Evolutionary conservation across 2,797 vertebrate species (phyloP), one percentile per base, ranked within the genome.

Genomic region (Hypotaenidia okinawae): DNA sequence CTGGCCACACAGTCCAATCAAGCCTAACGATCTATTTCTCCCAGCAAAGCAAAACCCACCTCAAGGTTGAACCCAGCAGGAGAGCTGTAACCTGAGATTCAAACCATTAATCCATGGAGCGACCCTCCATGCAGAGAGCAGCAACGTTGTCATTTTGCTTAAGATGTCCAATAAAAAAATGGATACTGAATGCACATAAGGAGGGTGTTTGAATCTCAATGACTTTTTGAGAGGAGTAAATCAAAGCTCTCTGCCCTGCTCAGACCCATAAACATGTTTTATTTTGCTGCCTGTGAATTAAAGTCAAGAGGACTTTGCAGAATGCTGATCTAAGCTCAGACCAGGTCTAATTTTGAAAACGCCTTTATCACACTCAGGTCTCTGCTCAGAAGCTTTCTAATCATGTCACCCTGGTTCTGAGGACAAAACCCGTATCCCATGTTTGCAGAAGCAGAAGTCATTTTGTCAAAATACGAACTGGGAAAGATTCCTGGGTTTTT

Each of bases 251-350:
- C 52, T 92, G 78, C 62, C 72, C 66, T 87, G 96, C 86, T 83
- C 81, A 78, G 84, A 22, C 75, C 76, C 76, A 93, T 81, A 93
- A 87, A 94, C 75, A 94, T 72, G 72, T 32, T 92, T 95, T 95
- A 96, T 93, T 96, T 95, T 87, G 90, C 84, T 92, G 72, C 19
- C 61, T 24, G 70, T 93, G 90, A 94, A 82, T 83, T 95, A 61
- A 92, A 90, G 86, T 67, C 11, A 0, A 90, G 82, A 84, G 68
- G 90, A 70, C 72, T 92, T 33, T 75, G 89, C 87, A 85, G 91
- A 96, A 94, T 84, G 90, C 87, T 93, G 95, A 96, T 91, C 73
- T 81, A 93, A 93, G 89, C 84, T 94, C 33, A 93, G 84, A 94
- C 39, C 57, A 62, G 61, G 57, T 39, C 57, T 94, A 67, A 93